Percentiles rank a stretch among this genome's conserved stretches.
Evolutionary conservation across 2,113 vertebrate species (phyloP).

Genomic region (Rhinopomastus cyanomelas): DNA sequence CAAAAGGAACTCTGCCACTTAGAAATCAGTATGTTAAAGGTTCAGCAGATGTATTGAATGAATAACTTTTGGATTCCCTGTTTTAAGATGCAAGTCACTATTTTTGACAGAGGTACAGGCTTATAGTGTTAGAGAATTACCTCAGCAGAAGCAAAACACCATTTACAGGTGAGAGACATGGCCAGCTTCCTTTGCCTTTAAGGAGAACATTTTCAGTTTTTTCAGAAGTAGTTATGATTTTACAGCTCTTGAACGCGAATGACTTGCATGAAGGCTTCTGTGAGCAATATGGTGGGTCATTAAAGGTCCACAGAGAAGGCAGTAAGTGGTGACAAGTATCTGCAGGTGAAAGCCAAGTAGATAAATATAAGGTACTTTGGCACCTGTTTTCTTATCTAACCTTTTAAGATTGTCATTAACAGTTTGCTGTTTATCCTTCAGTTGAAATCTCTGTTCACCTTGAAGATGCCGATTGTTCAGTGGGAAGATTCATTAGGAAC

Average conservation of each 20-base stretch:
- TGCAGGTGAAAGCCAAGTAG: constrained; percentile 52
- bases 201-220: background rate
- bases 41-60: background rate
- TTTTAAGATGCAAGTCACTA: background rate
- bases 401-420: constrained; percentile 44
- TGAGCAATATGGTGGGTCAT: background rate
- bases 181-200: background rate
- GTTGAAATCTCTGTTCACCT: constrained; percentile 42
- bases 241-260: background rate
- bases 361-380: constrained; percentile 54
- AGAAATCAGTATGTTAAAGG: background rate
- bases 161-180: background rate
- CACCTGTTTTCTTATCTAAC: constrained; percentile 66
- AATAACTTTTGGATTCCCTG: background rate
- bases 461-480: background rate
- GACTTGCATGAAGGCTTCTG: background rate
- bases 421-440: constrained; percentile 59
- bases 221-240: background rate
- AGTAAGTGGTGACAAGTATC: constrained; percentile 33
- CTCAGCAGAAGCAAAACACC: background rate
- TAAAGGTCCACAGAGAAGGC: background rate
- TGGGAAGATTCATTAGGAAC: background rate
- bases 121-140: background rate
- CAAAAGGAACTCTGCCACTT: background rate
- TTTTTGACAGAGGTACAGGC: background rate